Base-by-base conservation (phyloP, 2,797 vertebrate genomes). In the Tapera naevia region DNA sequence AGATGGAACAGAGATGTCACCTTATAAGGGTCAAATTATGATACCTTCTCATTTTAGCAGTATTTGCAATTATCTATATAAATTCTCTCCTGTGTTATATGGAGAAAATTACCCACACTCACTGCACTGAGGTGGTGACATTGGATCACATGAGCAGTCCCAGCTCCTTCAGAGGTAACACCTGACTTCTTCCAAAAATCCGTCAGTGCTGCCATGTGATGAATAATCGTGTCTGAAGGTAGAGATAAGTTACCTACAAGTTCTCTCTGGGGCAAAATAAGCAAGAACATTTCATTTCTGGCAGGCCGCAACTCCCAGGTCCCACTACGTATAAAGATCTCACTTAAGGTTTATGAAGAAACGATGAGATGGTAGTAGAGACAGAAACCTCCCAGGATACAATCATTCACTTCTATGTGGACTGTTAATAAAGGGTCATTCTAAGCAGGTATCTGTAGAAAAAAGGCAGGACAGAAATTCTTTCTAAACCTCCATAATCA, bases 281-380 rank as follows among this genome's bases (percentile, higher is more conserved):
- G 41, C 72, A 11, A 15, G 37, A 90, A 73, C 78, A 57, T 69
- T 94, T 91, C 24, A 45, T 89, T 92, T 82, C 78, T 85, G 89
- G 73, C 84, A 92, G 66, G 62, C 67, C 90, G 82, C 74, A 84
- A 56, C 87, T 95, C n/a, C 7, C 2, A 6, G 71, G 37, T 75
- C 67, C 61, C 74, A 53, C 41, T 72, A 46, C 50, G 62, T 48
- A 75, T 80, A 75, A 88, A 87, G 80, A 81, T 60, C 86, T 96
- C 92, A 78, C 88, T 93, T 81, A 62, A 66, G n/a, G 88, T 94
- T 96, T 96, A 94, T 86, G 92, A 92, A 93, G 92, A 69, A 94
- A 80, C 10, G 7, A 86, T 74, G 76, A 94, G 69, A 86, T 3
- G 37, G 74, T 54, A 75, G 12, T n/a, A 87, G 95, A 95, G 91